Conservation (phyloP, 2,797 vertebrate genomes). For the Pseudotriccus pelzelni region DNA sequence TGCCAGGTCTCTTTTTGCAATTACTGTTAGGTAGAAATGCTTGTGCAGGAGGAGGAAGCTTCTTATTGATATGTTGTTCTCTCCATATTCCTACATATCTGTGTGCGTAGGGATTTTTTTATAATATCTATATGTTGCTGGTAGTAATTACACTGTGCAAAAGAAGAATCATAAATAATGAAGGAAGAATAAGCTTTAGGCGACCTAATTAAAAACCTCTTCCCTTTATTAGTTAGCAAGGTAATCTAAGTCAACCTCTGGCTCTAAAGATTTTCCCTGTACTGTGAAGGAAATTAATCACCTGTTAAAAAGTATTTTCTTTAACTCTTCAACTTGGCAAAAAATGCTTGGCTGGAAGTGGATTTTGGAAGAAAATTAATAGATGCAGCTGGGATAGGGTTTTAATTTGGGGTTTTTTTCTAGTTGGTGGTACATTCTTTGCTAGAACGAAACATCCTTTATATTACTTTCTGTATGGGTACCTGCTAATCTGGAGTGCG, state of each 20-base stretch:
- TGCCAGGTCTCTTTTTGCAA: not conserved
- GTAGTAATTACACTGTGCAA: constrained; percentile 41
- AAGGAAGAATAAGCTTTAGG: constrained; percentile 66
- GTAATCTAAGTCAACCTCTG: constrained; percentile 64
- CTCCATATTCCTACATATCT: not conserved
- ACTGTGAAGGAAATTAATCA: constrained; percentile 30
- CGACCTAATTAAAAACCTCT: constrained; percentile 63
- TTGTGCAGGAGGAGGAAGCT: not conserved
- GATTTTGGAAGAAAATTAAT: not conserved
- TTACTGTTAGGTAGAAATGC: not conserved
- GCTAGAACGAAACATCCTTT: not conserved
- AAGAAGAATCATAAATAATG: constrained; percentile 63
- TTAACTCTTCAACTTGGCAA: not conserved
- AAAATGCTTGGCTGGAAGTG: not conserved
- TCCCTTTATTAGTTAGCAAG: constrained; percentile 54
- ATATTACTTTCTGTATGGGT: not conserved
- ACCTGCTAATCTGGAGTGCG: not conserved
- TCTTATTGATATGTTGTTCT: not conserved
- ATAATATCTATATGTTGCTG: not conserved
- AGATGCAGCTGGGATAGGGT: not conserved
- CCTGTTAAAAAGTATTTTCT: not conserved
- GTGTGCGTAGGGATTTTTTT: not conserved
- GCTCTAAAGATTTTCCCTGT: constrained; percentile 35
- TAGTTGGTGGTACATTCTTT: not conserved
- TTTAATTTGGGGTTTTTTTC: not conserved